Evolutionary conservation across 2,888 invertebrate genomes (phyloP), one percentile per base, ranked within the genome.

Genomic region (Eudasyphora cyanicolor): DNA sequence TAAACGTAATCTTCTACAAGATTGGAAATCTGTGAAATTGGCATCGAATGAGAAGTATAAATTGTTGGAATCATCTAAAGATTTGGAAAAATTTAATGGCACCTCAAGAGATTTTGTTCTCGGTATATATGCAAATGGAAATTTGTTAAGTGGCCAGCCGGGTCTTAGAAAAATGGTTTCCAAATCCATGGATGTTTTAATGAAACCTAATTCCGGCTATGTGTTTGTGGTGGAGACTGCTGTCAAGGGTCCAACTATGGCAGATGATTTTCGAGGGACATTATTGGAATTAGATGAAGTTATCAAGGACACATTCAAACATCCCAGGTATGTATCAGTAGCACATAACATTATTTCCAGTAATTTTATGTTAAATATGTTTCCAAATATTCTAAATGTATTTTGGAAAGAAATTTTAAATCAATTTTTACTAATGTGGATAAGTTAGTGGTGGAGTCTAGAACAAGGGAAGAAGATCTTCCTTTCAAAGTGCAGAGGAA

Each of bases 181-280:
- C 79, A 94, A 94, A 1, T 95, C 97, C 0, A 93, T 97, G n/a
- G 93, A 94, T 89, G 93, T 97, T 24, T 91, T 97, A 0, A 94
- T 93, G 79, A 95, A 95, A 76, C 92, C 94, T 7, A 90, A 93
- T 0, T 93, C 94, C 29, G 96, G 95, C 75, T 97, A 94, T 88
- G 87, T 95, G 1, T 92, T 97, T 17, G 94, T 97, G 94, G 96
- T 96, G 29, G 97, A 97, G 93, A 96, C 96, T 12, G 96, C 96
- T 0, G 93, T 96, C 82, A 95, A 96, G 96, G 90, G 94, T 94
- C 89, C 95, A 95, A 0, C 96, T 51, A 96, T 89, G 97, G 97
- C 90, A 92, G 95, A 6, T 95, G 95, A 54, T 93, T 94, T 88
- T 95, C 95, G 3, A 93, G 93, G 86, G 94, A 93, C 69, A 95